Evolutionary conservation across 2,797 vertebrate species (phyloP).

Genomic region (Eleutherodactylus coqui): DNA sequence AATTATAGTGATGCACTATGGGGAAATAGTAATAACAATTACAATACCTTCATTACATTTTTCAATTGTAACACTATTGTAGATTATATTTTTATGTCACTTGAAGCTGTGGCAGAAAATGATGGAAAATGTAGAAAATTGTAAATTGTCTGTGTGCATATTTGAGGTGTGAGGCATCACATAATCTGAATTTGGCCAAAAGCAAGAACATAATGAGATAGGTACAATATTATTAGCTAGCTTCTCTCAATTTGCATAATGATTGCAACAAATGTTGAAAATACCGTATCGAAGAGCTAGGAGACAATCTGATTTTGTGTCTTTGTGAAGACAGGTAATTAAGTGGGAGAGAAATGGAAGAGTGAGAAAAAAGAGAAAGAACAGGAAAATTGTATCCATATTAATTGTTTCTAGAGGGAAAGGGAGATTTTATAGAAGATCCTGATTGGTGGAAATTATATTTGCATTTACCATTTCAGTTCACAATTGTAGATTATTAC

Average conservation of each 20-base stretch:
- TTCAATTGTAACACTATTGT: constrained; percentile 31
- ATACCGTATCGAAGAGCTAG: neutral
- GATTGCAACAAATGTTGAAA: constrained; percentile 18
- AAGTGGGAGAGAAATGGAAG: neutral
- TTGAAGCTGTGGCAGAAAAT: constrained; percentile 48
- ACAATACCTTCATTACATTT: constrained; percentile 25
- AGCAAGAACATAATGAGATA: constrained; percentile 57
- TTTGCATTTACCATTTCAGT: neutral
- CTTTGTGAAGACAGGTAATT: constrained; percentile 36
- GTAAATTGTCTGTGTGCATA: constrained; percentile 49
- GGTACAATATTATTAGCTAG: constrained; percentile 50
- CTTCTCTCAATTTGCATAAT: constrained; percentile 37
- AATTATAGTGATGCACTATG: constrained; percentile 11
- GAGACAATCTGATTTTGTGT: constrained; percentile 20
- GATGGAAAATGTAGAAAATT: constrained; percentile 61
- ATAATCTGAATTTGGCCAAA: constrained; percentile 46
- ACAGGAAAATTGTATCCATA: neutral
- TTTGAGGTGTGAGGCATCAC: neutral
- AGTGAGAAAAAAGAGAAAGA: neutral
- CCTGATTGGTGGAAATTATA: neutral
- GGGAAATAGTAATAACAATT: constrained; percentile 50
- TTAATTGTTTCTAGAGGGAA: neutral
- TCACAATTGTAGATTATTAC: neutral
- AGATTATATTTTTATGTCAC: constrained; percentile 61
- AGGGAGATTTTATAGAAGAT: neutral